Base-by-base conservation (phyloP, 2,113 vertebrate genomes). In the Cichladusa arquata region DNA sequence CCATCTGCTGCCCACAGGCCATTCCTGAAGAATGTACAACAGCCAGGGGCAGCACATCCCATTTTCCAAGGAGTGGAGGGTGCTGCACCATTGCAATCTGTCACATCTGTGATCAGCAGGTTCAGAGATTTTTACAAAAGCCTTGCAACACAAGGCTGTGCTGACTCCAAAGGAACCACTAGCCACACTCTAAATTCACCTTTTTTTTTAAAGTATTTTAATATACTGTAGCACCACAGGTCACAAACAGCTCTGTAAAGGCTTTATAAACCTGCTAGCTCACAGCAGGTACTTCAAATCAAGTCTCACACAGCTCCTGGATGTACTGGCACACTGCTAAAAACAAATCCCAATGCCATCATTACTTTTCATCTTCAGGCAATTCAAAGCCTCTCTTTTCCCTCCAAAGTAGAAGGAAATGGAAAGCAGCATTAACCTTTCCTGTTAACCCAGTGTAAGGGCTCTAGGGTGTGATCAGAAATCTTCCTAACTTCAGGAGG, bases 291-390 rank as follows among this genome's bases (percentile, higher is more conserved):
- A 62, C 62, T 73, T 90, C 87, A 60, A 87, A 91, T 85, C 67
- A 77, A 79, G 62, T 67, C 76, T 91, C 34, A 47, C 33, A 74
- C 77, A 84, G 60, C 81, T 86, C 54, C 79, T 61, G 45, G 40
- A 62, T 4, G 4, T 34, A n/a, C 83, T 81, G 73, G 73, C 57
- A 83, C 45, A 80, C 61, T 8, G 25, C 42, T 88, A 80, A 81
- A 97, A 96, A 81, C 72, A 90, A 94, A 95, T 95, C 87, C 73
- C 81, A 81, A 6, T 48, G 65, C 81, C 71, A 95, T 58, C 73
- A 72, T 73, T 93, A 72, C 76, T 33, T 93, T 92, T 81, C 76
- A 81, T 90, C 72, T 95, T 66, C 56, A 54, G 61, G 76, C 44
- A 76, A 81, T 44, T 65, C 54, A 69, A 58, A 83, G 53, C 17